phyloP scores from a whole-genome alignment of 2,888 invertebrate genomes.

The Lithophane leautieri region DNA sequence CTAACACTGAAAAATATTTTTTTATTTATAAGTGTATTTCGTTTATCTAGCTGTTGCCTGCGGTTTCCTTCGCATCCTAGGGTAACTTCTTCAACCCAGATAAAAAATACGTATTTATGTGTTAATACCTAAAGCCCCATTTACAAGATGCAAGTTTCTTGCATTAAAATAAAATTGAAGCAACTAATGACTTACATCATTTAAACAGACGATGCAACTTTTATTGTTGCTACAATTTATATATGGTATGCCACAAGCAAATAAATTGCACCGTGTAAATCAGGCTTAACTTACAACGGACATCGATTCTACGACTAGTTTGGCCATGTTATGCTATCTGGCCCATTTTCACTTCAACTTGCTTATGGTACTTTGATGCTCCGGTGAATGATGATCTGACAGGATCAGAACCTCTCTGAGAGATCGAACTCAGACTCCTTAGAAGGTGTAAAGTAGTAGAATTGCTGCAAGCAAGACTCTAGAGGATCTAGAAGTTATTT shows the following conservation, averaged over 20 bases:
- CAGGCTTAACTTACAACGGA: not conserved
- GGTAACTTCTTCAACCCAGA: not conserved
- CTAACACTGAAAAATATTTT: slow-evolving; percentile 18
- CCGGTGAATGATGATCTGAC: not conserved
- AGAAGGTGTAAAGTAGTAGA: not conserved
- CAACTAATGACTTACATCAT: too few species aligned
- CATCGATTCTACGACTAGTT: not conserved
- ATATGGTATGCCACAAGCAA: not conserved
- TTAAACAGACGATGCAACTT: too few species aligned
- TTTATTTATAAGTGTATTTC: not conserved
- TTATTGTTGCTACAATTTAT: not conserved
- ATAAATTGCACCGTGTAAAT: not conserved
- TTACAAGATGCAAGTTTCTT: too few species aligned
- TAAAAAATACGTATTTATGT: not conserved
- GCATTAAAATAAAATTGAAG: too few species aligned
- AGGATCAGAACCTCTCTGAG: not conserved
- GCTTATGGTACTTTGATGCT: not conserved
- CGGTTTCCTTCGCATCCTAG: not conserved
- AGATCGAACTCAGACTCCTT: not conserved
- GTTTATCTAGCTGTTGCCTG: not conserved
- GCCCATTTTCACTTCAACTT: not conserved
- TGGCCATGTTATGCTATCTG: not conserved
- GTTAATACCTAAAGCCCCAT: too few species aligned
- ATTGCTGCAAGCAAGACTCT: not conserved
- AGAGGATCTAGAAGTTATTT: not conserved